phyloP scores from a whole-genome alignment of 2,888 invertebrate species.

The Tuberolachnus salignus region DNA sequence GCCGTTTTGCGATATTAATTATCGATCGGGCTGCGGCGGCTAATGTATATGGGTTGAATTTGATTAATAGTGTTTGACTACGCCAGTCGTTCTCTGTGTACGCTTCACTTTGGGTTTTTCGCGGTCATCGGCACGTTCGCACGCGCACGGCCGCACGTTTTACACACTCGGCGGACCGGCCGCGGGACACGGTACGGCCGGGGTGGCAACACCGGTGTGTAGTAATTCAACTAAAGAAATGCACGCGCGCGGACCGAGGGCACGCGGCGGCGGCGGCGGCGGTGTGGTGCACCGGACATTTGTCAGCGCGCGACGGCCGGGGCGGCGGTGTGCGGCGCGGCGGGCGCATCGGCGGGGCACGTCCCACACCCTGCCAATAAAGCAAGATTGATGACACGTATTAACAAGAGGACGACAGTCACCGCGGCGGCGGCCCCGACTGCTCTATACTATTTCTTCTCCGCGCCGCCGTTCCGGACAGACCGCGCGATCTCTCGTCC shows the following conservation, averaged over 20 bases:
- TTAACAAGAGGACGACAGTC: constrained; percentile 44
- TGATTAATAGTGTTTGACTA: constrained; percentile 46
- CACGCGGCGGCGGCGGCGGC: background rate
- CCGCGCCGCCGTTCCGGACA: background rate
- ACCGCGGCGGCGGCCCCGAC: background rate
- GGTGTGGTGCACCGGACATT: background rate
- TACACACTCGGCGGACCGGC: background rate
- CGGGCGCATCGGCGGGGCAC: constrained; percentile 15
- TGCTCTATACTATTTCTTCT: background rate
- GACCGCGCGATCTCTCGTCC: background rate
- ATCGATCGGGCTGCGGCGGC: constrained; percentile 15
- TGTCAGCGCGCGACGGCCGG: background rate
- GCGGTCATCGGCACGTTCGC: constrained; percentile 2
- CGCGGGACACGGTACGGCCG: background rate
- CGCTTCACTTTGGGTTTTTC: constrained; percentile 15
- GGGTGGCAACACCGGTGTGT: background rate
- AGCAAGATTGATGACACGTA: constrained; percentile 56
- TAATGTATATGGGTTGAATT: constrained; percentile 26
- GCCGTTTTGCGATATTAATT: constrained; percentile 47
- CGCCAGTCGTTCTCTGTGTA: constrained; percentile 1
- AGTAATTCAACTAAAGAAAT: constrained; percentile 46
- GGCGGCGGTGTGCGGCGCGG: background rate
- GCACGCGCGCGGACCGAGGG: constrained; percentile 1
- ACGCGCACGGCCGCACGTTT: background rate
- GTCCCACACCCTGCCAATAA: constrained; percentile 54